phyloP scores from a whole-genome alignment of 2,797 vertebrate species.

The Eulemur rubriventer region DNA sequence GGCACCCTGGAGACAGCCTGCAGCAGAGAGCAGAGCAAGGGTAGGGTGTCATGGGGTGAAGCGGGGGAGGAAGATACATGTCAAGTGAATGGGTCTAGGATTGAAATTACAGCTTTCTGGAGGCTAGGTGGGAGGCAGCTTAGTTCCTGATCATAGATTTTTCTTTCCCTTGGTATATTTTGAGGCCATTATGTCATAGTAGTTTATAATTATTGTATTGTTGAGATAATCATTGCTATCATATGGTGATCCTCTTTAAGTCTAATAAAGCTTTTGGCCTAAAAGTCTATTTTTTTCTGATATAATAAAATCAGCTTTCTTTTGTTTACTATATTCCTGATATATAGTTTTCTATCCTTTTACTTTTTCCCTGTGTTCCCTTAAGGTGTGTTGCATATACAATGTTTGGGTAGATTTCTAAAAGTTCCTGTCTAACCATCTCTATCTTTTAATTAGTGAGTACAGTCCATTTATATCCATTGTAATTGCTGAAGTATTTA shows the following conservation, averaged over 20 bases:
- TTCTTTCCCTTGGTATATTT: neutral
- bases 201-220: neutral
- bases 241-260: neutral
- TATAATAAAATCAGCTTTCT: neutral
- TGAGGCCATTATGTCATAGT: neutral
- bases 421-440: neutral
- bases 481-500: neutral
- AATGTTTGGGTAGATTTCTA: neutral
- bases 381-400: neutral
- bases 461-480: neutral
- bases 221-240: neutral
- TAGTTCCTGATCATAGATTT: neutral
- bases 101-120: neutral
- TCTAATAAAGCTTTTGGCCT: neutral
- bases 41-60: too few species aligned
- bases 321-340: neutral
- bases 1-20: neutral
- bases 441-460: neutral
- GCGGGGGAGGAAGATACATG: fast-evolving
- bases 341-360: neutral
- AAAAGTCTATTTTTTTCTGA: neutral
- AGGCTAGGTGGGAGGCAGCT: neutral
- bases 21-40: neutral
- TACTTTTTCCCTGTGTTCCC: neutral
- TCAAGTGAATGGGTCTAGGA: neutral